phyloP scores from a whole-genome alignment of 2,888 invertebrate genomes.

The Colletes collaris region DNA sequence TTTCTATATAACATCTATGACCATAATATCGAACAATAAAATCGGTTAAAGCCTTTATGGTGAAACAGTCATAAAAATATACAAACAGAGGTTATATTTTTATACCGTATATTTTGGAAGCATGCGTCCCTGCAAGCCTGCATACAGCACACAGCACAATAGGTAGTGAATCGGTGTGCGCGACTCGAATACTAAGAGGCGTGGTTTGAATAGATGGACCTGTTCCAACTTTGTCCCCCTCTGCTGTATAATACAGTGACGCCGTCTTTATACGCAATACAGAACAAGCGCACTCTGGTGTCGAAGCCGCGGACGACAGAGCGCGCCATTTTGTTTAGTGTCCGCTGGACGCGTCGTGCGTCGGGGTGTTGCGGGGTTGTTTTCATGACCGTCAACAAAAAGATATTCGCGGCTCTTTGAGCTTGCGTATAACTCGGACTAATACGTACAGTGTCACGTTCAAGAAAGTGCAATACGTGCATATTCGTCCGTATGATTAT shows the following conservation, averaged over 20 bases:
- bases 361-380: slow-evolving; percentile 70
- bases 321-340: slow-evolving; percentile 77
- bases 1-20: not conserved
- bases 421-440: slow-evolving; percentile 30
- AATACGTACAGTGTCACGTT: slow-evolving; percentile 23
- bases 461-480: slow-evolving; percentile 30
- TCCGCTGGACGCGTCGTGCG: slow-evolving; percentile 72
- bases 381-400: slow-evolving; percentile 56
- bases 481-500: slow-evolving; percentile 39
- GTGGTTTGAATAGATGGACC: slow-evolving; percentile 62
- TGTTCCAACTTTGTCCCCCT: slow-evolving; percentile 53
- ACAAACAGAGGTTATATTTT: not conserved
- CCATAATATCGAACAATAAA: not conserved
- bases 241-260: slow-evolving; percentile 2
- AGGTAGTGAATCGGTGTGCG: slow-evolving; percentile 27
- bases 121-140: slow-evolving; percentile 40
- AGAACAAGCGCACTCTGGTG: slow-evolving; percentile 64
- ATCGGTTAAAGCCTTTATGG: not conserved
- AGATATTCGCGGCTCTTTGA: slow-evolving; percentile 53
- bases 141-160: slow-evolving; percentile 13
- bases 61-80: not conserved
- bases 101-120: not conserved
- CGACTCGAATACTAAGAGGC: slow-evolving; percentile 62
- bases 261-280: slow-evolving; percentile 11
- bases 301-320: slow-evolving; percentile 57